Conservation (phyloP, 1,140 invertebrate species). For the Contarinia nasturtii region DNA sequence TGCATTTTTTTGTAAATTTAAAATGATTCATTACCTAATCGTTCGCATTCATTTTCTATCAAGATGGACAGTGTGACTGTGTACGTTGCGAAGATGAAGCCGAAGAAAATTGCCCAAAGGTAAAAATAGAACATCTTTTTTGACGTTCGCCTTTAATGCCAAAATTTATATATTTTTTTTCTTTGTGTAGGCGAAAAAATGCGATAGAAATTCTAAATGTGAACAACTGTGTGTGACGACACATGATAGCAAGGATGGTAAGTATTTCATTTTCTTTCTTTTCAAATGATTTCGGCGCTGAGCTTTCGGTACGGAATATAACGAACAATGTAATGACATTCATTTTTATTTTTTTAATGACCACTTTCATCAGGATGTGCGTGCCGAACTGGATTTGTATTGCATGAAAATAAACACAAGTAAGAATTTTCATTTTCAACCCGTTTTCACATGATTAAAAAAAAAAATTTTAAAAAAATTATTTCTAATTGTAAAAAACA, state of each 20-base stretch:
- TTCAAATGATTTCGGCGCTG: too few species aligned
- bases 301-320: too few species aligned
- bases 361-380: too few species aligned
- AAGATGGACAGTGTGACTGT: constrained; percentile 59
- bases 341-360: too few species aligned
- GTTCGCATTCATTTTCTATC: constrained; percentile 1
- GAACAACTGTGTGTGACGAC: constrained; percentile 51
- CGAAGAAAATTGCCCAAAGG: constrained; percentile 53
- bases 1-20: too few species aligned
- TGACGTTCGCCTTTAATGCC: too few species aligned
- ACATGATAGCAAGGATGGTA: constrained; percentile 33
- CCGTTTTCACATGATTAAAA: neutral
- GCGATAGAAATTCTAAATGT: constrained; percentile 40
- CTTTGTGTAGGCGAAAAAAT: constrained; percentile 29
- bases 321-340: too few species aligned
- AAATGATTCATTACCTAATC: too few species aligned
- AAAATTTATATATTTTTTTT: too few species aligned
- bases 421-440: constrained; percentile 21
- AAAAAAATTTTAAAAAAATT: neutral
- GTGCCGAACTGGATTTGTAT: constrained; percentile 56
- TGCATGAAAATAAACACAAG: constrained; percentile 45
- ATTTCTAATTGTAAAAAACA: too few species aligned
- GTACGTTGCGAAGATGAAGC: constrained; percentile 59
- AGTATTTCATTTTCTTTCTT: too few species aligned
- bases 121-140: too few species aligned